phyloP scores from a whole-genome alignment of 2,888 invertebrate species.

The Platerodrilus igneus region DNA sequence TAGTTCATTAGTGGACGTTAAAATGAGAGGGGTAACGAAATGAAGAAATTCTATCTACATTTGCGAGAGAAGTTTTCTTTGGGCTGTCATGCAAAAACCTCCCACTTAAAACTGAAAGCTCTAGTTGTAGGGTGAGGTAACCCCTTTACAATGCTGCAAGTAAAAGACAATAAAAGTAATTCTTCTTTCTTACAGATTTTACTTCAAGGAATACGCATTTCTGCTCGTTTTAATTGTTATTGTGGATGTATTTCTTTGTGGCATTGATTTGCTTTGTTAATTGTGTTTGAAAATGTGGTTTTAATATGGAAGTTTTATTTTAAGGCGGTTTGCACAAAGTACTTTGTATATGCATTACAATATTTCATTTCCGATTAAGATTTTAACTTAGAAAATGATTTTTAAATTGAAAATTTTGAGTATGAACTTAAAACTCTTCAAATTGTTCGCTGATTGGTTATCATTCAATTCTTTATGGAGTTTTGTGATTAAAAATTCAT shows the following conservation, averaged over 20 bases:
- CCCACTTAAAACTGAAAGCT: slow-evolving; percentile 33
- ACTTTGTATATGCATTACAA: too few relatives aligned
- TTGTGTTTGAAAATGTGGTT: slow-evolving; percentile 27
- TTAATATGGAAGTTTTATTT: too few relatives aligned
- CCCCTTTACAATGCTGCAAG: slow-evolving; percentile 43
- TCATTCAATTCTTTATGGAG: too few relatives aligned
- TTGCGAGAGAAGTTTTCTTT: slow-evolving; percentile 50
- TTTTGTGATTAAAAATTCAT: too few relatives aligned
- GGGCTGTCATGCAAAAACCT: slow-evolving; percentile 46
- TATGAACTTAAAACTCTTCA: too few relatives aligned
- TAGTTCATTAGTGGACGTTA: slow-evolving; percentile 36
- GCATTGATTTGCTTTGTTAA: slow-evolving; percentile 31
- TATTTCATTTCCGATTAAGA: too few relatives aligned
- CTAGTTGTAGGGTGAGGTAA: slow-evolving; percentile 31
- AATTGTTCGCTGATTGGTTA: too few relatives aligned
- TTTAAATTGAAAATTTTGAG: too few relatives aligned
- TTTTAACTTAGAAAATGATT: too few relatives aligned
- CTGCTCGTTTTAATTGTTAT: slow-evolving; percentile 33
- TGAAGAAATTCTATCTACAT: slow-evolving; percentile 61
- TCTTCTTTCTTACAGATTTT: slow-evolving; percentile 35
- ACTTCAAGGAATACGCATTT: slow-evolving; percentile 27
- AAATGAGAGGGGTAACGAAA: slow-evolving; percentile 51
- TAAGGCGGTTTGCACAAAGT: too few relatives aligned
- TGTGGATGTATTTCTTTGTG: slow-evolving; percentile 38
- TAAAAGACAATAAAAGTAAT: slow-evolving; percentile 45